A percentile compares a stretch with the other conserved stretches of the same genome.
phyloP scores from a whole-genome alignment of 2,797 vertebrate species.

The Hypotaenidia okinawae region DNA sequence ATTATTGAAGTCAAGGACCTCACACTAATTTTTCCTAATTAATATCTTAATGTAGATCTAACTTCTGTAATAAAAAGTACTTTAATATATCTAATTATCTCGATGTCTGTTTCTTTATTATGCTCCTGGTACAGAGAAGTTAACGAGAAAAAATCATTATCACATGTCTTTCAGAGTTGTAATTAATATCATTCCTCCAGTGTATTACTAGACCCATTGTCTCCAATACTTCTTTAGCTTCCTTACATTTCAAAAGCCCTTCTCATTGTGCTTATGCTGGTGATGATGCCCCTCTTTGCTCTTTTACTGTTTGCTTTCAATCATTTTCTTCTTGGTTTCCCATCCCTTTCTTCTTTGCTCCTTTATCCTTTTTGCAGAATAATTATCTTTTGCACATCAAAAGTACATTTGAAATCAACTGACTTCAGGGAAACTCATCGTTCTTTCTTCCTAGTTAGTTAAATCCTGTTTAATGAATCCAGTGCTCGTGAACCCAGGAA shows the following conservation, averaged over 20 bases:
- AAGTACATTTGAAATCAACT: background rate
- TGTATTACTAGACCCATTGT: background rate
- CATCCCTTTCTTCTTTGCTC: background rate
- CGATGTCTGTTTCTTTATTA: background rate
- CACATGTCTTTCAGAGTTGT: background rate
- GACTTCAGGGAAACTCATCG: background rate
- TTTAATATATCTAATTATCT: background rate
- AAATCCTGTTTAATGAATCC: background rate
- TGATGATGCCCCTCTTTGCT: background rate
- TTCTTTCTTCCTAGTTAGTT: background rate
- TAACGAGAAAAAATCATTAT: background rate
- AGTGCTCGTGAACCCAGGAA: background rate
- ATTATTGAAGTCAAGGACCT: background rate
- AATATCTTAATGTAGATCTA: background rate
- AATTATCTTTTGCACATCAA: background rate
- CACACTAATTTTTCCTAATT: background rate
- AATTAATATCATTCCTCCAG: conserved; percentile 8
- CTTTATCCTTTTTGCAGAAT: background rate
- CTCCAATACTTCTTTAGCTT: conserved; percentile 3
- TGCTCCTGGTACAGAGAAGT: background rate
- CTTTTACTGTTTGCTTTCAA: background rate
- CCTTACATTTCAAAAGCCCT: conserved; percentile 14
- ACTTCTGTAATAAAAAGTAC: background rate
- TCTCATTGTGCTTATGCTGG: background rate
- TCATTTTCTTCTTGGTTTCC: background rate